phyloP scores from a whole-genome alignment of 2,113 vertebrate species.

The Neoarius graeffei region DNA sequence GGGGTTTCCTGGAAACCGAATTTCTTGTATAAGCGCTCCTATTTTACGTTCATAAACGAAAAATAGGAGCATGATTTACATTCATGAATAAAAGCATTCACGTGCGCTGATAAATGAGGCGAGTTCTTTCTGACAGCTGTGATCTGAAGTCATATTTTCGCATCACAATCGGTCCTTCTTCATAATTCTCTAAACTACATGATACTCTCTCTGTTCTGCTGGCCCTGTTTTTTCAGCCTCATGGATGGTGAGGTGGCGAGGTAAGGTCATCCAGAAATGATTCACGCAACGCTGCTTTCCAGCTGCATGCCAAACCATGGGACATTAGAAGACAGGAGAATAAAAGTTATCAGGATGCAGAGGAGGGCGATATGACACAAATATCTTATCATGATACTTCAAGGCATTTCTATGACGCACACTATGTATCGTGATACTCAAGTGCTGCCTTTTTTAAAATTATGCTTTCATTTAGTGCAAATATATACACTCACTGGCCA shows the following conservation, averaged over 20 bases:
- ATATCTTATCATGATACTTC: neutral
- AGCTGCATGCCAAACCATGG: neutral
- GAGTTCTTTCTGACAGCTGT: neutral
- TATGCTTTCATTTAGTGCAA: neutral
- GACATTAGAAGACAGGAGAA: neutral
- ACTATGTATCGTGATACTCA: neutral
- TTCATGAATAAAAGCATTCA: too few relatives aligned
- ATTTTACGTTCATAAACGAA: too few relatives aligned
- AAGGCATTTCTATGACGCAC: neutral
- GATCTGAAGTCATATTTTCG: neutral
- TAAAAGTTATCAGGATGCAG: neutral
- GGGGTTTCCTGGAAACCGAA: neutral
- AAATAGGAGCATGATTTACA: too few relatives aligned
- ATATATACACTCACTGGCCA: too few relatives aligned
- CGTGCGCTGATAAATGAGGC: neutral
- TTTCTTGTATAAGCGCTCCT: neutral
- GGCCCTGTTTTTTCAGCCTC: neutral
- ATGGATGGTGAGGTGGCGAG: too few relatives aligned
- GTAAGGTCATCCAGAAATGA: neutral
- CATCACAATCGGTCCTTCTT: too few relatives aligned
- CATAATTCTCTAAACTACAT: neutral
- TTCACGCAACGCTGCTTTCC: too few relatives aligned
- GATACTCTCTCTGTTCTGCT: neutral
- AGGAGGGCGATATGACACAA: neutral
- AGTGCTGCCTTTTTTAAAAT: neutral